Evolutionary conservation across 37 sponge, comb jelly and placozoan species (phyloP).

Genomic region (Tethya wilhelma): DNA sequence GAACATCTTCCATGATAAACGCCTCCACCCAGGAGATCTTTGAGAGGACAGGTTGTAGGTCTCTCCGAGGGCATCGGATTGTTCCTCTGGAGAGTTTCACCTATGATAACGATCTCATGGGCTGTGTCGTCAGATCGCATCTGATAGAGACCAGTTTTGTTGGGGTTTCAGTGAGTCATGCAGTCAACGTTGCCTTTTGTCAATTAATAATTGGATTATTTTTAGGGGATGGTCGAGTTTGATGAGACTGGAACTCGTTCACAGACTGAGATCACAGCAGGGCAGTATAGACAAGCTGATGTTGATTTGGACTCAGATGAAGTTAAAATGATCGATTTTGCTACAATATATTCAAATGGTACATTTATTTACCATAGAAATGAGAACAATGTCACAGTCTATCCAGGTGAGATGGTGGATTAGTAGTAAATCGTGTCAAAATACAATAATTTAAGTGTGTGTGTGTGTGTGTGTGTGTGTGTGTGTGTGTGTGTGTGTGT

Average conservation of each 20-base stretch:
- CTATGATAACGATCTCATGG: slow-evolving; percentile 20
- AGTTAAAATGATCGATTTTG: not conserved
- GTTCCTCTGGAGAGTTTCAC: slow-evolving; percentile 33
- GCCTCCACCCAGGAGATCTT: not conserved
- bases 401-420: slow-evolving; percentile 17
- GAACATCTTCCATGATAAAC: not conserved
- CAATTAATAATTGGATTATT: not conserved
- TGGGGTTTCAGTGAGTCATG: slow-evolving; percentile 42
- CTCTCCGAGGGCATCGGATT: no score
- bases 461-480: no score
- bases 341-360: no score
- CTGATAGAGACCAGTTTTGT: slow-evolving; percentile 14
- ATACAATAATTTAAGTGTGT: no score
- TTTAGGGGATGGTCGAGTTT: slow-evolving; percentile 20
- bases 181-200: not conserved
- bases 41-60: not conserved
- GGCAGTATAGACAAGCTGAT: slow-evolving; percentile 3
- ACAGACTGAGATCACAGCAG: slow-evolving; percentile 2
- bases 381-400: slow-evolving; percentile 4
- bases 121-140: slow-evolving; percentile 29
- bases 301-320: not conserved
- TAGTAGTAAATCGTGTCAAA: no score
- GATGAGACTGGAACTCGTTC: slow-evolving; percentile 15
- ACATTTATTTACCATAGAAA: not conserved
- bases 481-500: slow-evolving; percentile 25